Evolutionary conservation across 2,888 invertebrate species (phyloP), one percentile per base, ranked within the genome.

Genomic region (Camponotus fellah): DNA sequence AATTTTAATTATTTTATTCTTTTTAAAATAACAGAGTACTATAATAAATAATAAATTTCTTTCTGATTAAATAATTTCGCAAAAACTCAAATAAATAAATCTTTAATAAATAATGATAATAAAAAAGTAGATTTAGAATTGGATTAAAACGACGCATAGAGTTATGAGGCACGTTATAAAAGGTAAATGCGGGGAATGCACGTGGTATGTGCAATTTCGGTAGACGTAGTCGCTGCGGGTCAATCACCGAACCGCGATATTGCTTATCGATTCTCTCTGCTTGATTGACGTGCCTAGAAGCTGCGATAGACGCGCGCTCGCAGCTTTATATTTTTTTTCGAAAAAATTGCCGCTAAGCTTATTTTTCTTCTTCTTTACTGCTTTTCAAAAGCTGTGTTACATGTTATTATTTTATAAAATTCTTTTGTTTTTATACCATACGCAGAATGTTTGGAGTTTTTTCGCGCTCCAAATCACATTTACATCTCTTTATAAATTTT

Each of bases 251-350:
- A 86, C 90, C 87, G 84, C 88, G 89, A 90, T 92, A 93, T 93
- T 91, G 91, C 91, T 92, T 92, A 92, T 93, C 92, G 92, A 92
- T 92, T 92, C 87, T 83, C 85, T 80, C 72, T 66, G 83, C 88
- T 90, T 90, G 91, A 92, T 89, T 88, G 90, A 90, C 91, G 86
- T 87, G 84, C 88, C 85, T 77, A 81, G 62, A 71, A 87, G 88
- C 83, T 75, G 69, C 81, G 34, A 79, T 72, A 64, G 80, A 85
- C 71, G 49, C 21, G 65, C 53, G 74, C 83, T 84, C 69, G 58
- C 26, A 37, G 60, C 72, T 80, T 82, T 82, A 81, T 86, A 53
- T 53, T 8, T 17, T 81, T 84, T 88, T 79, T 72, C 21, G 46
- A 76, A 83, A 85, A 85, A 49, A n/a, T 6, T n/a, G 85, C 68